phyloP scores from a whole-genome alignment of 2,113 vertebrate genomes.

The Oenanthe oenanthe region DNA sequence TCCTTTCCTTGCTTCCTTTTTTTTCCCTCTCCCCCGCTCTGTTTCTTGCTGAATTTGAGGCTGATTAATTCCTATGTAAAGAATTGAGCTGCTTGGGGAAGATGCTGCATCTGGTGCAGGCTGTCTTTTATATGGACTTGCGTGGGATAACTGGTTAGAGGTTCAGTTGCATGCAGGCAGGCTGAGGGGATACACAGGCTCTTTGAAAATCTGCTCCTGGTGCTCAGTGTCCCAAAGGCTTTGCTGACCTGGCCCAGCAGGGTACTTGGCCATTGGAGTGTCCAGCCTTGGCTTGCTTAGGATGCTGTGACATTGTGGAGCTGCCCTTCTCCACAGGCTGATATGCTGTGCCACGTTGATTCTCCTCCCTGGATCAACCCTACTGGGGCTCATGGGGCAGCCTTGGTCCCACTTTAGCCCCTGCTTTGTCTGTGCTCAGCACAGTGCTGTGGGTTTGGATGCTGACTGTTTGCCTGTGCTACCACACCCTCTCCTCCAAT shows the following conservation, averaged over 20 bases:
- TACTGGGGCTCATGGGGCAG: fast-evolving
- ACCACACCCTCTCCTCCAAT: neutral
- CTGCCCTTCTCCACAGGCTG: neutral
- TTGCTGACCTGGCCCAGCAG: neutral
- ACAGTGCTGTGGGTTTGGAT: fast-evolving
- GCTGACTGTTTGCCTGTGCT: neutral
- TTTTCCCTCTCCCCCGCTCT: neutral
- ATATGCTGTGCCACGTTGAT: neutral
- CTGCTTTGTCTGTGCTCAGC: neutral
- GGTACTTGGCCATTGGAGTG: neutral
- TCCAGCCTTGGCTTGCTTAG: neutral
- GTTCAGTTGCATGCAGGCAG: neutral
- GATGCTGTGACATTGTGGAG: neutral
- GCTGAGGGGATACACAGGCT: neutral
- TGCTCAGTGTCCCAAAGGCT: neutral
- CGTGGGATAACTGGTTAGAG: neutral
- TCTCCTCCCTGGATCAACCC: neutral
- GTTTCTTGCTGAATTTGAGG: neutral
- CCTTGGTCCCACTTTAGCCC: neutral
- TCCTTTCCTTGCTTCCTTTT: neutral
- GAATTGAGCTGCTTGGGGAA: neutral
- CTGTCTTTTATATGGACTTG: neutral
- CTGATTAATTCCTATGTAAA: neutral
- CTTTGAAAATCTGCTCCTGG: neutral
- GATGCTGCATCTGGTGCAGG: neutral